Percentiles rank a stretch among this genome's conserved stretches.
These are phyloP conservation scores for Octopus sinensis DNA, from an alignment of 1,140 invertebrate species.

Conservation along the genomic window DNA sequence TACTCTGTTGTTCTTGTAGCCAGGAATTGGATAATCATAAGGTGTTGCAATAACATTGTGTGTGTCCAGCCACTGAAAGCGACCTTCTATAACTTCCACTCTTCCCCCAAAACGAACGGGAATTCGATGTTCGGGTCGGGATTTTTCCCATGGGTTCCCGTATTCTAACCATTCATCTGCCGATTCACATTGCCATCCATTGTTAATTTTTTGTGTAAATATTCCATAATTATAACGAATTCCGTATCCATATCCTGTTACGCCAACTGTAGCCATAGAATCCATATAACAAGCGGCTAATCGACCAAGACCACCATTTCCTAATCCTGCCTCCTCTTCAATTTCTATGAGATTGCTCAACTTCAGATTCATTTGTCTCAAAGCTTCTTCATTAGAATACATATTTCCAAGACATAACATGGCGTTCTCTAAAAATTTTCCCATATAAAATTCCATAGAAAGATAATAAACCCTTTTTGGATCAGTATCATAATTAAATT, in stretches of 20 bases:
- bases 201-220: constrained; percentile 90
- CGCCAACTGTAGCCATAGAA: constrained; percentile 93
- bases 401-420: constrained; percentile 98
- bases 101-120: constrained; percentile 93
- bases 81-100: constrained; percentile 80
- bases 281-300: constrained; percentile 96
- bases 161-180: constrained; percentile 94
- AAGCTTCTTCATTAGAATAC: constrained; percentile 89
- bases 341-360: constrained; percentile 95
- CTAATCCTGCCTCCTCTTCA: constrained; percentile 95
- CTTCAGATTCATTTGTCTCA: constrained; percentile 94
- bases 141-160: constrained; percentile 97
- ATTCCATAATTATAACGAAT: constrained; percentile 98
- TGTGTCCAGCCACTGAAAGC: constrained; percentile 80
- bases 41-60: constrained; percentile 88
- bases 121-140: constrained; percentile 83
- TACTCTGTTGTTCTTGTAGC: constrained; percentile 94
- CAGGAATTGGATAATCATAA: constrained; percentile 95
- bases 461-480: constrained; percentile 99
- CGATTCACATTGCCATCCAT: constrained; percentile 85
- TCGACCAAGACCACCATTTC: constrained; percentile 94
- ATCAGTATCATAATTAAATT: constrained; percentile 98
- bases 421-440: constrained; percentile 90
- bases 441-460: constrained; percentile 99
- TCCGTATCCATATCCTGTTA: constrained; percentile 97